Evolutionary conservation across 2,113 vertebrate genomes (phyloP), one percentile per base, ranked within the genome.

Genomic region (Globicephala melas): DNA sequence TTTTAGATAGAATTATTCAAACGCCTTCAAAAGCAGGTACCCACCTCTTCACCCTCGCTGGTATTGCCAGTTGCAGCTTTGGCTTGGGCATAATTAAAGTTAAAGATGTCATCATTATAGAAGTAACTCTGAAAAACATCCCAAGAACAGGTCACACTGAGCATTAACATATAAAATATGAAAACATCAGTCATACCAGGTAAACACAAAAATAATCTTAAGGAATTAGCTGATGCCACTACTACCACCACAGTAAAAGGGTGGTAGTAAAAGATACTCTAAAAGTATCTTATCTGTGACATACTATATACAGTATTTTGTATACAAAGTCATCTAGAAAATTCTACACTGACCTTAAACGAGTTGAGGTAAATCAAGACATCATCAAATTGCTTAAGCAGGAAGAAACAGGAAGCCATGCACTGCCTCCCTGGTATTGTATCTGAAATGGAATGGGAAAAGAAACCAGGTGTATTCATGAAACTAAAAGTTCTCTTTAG

Each of bases 71-170:
- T 98, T 23, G 99, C 99, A 81, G 99, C 99, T 99, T 99, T 99
- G 90, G 99, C 99, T 98, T 99, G 99, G 82, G 99, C 99, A 4
- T 99, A 99, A 99, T 99, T 99, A 98, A 99, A 99, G 96, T 99
- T 99, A 98, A 99, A 99, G 14, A 99, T 99, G 96, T 99, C 99
- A 89, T 99, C 99, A 8, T 99, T 99, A 96, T 99, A 99, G 98
- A 99, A 99, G 97, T 99, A 99, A 98, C 99, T 99, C 99, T 99
- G 98, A 95, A 98, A 98, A 98, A 98, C 53, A 98, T 81, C 33
- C 77, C 94, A 82, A 68, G 9, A 82, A 89, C 2, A 87, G 36
- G 77, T 63, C 94, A 95, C 36, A 41, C 8, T 80, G 31, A 85
- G 38, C 33, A 83, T 88, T 73, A 96, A 74, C 44, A 91, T 18